phyloP scores from a whole-genome alignment of 2,113 vertebrate species.

The Colinus virginianus region DNA sequence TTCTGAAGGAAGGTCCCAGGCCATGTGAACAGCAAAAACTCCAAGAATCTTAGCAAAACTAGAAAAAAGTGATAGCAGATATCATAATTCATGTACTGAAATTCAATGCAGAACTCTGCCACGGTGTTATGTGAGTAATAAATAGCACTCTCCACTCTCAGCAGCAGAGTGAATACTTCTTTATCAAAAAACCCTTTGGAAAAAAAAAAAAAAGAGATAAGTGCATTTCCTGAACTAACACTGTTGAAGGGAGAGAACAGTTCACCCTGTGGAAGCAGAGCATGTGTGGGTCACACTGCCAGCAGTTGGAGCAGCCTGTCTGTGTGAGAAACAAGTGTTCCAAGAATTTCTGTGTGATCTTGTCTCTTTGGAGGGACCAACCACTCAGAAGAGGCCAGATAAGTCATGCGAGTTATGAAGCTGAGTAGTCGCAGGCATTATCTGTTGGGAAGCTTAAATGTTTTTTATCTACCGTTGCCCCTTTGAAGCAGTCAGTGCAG shows the following conservation, averaged over 20 bases:
- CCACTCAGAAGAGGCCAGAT: neutral
- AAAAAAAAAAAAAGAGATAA: neutral
- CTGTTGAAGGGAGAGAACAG: neutral
- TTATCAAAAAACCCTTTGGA: neutral
- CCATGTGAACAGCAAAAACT: neutral
- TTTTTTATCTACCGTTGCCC: neutral
- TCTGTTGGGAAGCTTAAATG: neutral
- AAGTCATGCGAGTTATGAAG: neutral
- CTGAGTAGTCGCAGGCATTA: neutral
- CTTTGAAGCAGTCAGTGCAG: neutral
- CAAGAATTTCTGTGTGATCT: neutral
- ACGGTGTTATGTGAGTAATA: neutral
- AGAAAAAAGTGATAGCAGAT: neutral
- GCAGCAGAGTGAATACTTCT: neutral
- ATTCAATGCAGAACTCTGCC: neutral
- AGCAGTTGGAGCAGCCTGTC: neutral
- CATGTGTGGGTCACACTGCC: neutral
- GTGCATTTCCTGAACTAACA: neutral
- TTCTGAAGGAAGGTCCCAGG: neutral
- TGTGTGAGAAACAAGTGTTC: neutral
- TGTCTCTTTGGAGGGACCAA: conserved; percentile 1
- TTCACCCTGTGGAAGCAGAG: neutral
- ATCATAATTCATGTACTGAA: neutral
- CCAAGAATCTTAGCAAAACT: neutral
- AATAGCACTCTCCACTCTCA: neutral